phyloP scores from a whole-genome alignment of 2,113 vertebrate genomes.

The Hucho hucho region DNA sequence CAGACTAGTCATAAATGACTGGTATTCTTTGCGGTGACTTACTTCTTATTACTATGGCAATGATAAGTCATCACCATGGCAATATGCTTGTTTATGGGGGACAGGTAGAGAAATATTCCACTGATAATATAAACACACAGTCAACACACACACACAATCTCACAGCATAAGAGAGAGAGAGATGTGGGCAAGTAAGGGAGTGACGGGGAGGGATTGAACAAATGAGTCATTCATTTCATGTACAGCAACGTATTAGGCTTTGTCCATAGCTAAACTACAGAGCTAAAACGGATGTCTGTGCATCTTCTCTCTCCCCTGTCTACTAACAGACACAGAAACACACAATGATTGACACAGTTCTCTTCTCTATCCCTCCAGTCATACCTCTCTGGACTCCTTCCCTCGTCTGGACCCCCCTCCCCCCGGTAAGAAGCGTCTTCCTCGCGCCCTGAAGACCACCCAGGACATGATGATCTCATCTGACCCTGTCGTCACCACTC shows the following conservation, averaged over 20 bases:
- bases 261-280: no score
- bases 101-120: background rate
- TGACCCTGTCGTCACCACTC: constrained; percentile 73
- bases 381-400: constrained; percentile 73
- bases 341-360: no score
- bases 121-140: background rate
- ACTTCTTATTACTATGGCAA: background rate
- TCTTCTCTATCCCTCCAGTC: constrained; percentile 61
- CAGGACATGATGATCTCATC: constrained; percentile 97
- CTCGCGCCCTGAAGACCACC: constrained; percentile 89
- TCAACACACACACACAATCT: background rate
- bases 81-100: background rate
- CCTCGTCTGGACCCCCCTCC: constrained; percentile 91
- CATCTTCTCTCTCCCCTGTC: no score
- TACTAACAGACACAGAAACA: no score
- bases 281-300: no score
- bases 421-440: constrained; percentile 82
- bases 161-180: background rate
- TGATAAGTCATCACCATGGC: constrained; percentile 1
- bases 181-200: background rate
- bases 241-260: no score
- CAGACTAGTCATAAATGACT: background rate
- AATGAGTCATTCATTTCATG: no score
- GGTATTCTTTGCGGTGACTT: background rate
- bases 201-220: background rate